phyloP scores from a whole-genome alignment of 2,797 vertebrate species.

The Uromys caudimaculatus region DNA sequence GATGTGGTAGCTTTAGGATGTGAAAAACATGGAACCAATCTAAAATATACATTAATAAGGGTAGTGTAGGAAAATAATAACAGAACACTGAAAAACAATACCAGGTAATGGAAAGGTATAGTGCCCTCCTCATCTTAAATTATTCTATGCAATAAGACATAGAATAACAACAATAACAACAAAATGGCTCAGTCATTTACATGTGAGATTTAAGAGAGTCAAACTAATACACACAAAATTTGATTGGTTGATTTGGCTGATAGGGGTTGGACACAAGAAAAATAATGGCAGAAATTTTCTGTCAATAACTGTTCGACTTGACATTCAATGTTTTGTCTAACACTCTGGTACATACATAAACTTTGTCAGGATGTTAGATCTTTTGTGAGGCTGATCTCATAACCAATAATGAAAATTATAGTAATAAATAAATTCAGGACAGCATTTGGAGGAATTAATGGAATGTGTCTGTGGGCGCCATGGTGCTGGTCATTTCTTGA shows the following conservation, averaged over 20 bases:
- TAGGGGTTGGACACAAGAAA: not conserved
- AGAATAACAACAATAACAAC: no score
- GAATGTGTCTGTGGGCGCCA: not conserved
- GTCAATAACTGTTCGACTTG: not conserved
- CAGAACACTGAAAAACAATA: not conserved
- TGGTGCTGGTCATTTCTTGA: not conserved
- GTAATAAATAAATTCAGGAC: not conserved
- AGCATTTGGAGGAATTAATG: not conserved
- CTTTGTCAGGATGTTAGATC: not conserved
- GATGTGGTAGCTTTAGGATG: accelerated
- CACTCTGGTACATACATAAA: not conserved
- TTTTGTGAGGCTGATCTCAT: not conserved
- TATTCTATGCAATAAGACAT: no score
- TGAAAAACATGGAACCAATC: not conserved
- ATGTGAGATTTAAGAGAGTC: not conserved
- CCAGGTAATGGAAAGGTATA: not conserved
- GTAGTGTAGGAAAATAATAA: not conserved
- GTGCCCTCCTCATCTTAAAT: not conserved
- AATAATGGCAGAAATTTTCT: not conserved
- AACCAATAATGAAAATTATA: no score
- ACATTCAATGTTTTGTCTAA: not conserved
- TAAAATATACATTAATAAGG: not conserved
- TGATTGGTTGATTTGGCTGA: not conserved
- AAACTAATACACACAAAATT: not conserved
- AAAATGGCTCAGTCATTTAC: not conserved